Evolutionary conservation across 1,140 invertebrate species (phyloP), one percentile per base, ranked within the genome.

Genomic region (Drosophila repletoides): DNA sequence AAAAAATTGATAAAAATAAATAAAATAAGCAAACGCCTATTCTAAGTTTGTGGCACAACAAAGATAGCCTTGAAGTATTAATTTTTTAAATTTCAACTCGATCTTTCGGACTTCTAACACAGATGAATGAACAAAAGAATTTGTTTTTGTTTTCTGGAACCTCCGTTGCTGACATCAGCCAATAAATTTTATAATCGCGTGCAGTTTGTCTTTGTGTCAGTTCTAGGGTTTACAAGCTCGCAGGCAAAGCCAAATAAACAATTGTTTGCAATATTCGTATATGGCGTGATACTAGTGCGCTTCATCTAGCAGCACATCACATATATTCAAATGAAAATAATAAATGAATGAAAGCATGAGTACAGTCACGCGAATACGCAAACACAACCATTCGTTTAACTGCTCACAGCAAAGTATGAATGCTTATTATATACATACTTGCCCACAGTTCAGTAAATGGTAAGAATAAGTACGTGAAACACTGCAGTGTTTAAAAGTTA

Each of bases 121-220:
- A 28, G 60, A 56, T 28, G 36, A 48, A 52, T 31, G 26, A 71
- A 71, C 34, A 7, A 40, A 26, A 12, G n/a, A 43, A 58, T 45
- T 34, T 34, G 46, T 49, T 33, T 34, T 33, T 49, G 36, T 46
- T 36, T 26, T 10, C 10, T 36, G 31, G 3, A 21, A 17, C 36
- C 28, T 26, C 38, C 52, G 33, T 5, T 24, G 55, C 77, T 81
- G 77, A 81, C 77, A 81, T 81, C 77, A 81, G 77, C 64, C 64
- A 67, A 76, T 76, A 69, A 81, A 81, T 83, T 81, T 81, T 58
- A 83, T 83, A 81, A 81, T 81, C 72, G 77, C 77, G 72, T 83
- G 77, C 67, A 72, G 52, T 29, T 14, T 36, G 29, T 48, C 12
- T 15, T 5, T 43, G 14, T 31, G 36, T 40, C 14, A n/a, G 33